Conservation (phyloP, 2,888 invertebrate species). For the Priocnemis perturbator region DNA sequence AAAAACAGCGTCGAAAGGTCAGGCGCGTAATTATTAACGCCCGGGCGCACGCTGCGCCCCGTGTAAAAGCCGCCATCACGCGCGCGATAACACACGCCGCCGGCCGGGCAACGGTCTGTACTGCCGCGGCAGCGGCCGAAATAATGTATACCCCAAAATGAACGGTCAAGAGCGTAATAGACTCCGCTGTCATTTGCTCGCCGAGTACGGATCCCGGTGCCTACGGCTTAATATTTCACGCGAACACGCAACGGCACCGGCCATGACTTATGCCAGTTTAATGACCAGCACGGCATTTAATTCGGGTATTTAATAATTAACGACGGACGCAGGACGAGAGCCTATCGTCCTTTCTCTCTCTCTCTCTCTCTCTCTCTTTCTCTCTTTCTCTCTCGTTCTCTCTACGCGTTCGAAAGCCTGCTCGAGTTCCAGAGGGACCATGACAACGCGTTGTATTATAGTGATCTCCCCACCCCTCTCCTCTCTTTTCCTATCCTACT, state of each 20-base stretch:
- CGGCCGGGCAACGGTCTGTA: no score
- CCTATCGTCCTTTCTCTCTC: neutral
- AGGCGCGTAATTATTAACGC: neutral
- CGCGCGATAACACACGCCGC: neutral
- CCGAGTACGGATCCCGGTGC: slow-evolving; percentile 33
- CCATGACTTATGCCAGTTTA: slow-evolving; percentile 47
- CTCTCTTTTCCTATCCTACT: slow-evolving; percentile 9
- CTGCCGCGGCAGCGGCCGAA: no score
- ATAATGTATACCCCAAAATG: neutral
- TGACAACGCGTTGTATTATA: slow-evolving; percentile 46
- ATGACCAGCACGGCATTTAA: slow-evolving; percentile 52
- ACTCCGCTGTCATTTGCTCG: slow-evolving; percentile 46
- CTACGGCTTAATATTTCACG: slow-evolving; percentile 55
- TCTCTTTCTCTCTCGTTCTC: slow-evolving; percentile 5
- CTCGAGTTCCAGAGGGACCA: slow-evolving; percentile 51
- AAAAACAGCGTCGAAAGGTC: neutral
- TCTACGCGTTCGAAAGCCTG: slow-evolving; percentile 38
- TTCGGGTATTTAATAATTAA: slow-evolving; percentile 57
- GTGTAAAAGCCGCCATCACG: no score
- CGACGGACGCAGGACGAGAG: slow-evolving; percentile 28
- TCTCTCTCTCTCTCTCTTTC: slow-evolving; percentile 7
- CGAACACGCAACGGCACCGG: slow-evolving; percentile 23
- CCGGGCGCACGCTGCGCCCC: neutral
- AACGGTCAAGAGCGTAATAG: slow-evolving; percentile 32
- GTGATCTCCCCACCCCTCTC: slow-evolving; percentile 19